Evolutionary conservation across 2,888 invertebrate genomes (phyloP), one percentile per base, ranked within the genome.

Genomic region (Drosophila mimica): DNA sequence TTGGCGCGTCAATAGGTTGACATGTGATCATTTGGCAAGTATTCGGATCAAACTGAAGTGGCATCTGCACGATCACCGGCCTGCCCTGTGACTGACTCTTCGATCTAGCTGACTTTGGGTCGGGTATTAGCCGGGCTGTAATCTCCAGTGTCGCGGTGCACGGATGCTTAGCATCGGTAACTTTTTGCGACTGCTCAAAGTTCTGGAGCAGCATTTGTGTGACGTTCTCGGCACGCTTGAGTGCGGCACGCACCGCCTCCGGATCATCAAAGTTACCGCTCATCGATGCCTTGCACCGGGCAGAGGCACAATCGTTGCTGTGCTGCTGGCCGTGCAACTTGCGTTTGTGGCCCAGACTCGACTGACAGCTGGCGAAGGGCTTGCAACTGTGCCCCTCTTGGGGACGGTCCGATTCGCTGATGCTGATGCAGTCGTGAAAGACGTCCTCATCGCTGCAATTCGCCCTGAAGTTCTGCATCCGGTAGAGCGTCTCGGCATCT

Each of bases 371-470:
- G 11, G 4, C 9, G 11, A 31, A 7, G 3, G 7, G n/a, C 25
- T 63, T 77, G 20, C 11, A 49, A 25, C 48, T 66, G 5, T 59
- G 61, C 40, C 11, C 59, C 36, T 52, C 69, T 33, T 20, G 33
- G 0, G 30, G 51, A 25, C 30, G 31, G 25, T 82, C 85, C n/a
- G 34, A 60, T 2, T 83, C 83, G 6, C 51, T 54, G 15, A 72
- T 51, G 60, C 89, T 84, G 0, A 54, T 7, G 58, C 91, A 91
- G 66, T 91, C 91, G 49, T 72, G 84, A 62, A 86, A 91, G 15
- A 81, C 36, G 0, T 91, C 91, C 52, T 86, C 82, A 6, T 86
- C 82, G 66, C 78, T 83, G 57, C 76, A 66, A 5, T 76, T 73
- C 0, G 71, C 43, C 40, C 64, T 67, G 28, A 82, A 82, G 34